Percentiles rank a stretch among this genome's conserved stretches.
Evolutionary conservation across 1,140 invertebrate genomes (phyloP).

Genomic region (Mizuhopecten yessoensis): DNA sequence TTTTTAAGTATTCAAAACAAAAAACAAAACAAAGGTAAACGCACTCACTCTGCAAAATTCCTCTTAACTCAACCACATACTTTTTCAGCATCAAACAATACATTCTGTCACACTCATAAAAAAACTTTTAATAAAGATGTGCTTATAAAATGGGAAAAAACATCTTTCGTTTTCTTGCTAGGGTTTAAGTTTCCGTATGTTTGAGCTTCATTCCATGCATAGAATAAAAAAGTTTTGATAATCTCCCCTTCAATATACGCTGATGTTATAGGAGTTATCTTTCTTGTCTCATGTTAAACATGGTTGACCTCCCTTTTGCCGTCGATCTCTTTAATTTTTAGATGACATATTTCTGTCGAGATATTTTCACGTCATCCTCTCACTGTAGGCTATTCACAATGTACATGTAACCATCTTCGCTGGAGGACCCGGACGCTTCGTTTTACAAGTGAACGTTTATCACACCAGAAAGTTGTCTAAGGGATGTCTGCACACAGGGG

Average conservation of each 20-base stretch:
- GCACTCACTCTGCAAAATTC: neutral
- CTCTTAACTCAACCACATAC: neutral
- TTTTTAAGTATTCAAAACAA: neutral
- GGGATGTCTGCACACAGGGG: conserved; percentile 20
- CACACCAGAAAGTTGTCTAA: neutral
- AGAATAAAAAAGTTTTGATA: neutral
- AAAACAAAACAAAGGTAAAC: neutral
- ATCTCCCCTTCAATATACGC: neutral
- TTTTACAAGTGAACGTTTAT: neutral
- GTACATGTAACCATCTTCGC: no score
- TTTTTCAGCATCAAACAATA: neutral
- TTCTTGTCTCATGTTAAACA: no score
- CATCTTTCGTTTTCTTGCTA: neutral
- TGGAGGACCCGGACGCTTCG: no score
- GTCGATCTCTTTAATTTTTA: no score
- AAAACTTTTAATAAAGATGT: neutral
- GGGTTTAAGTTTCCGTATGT: neutral
- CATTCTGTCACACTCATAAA: neutral
- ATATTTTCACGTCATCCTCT: no score
- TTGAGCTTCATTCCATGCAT: neutral
- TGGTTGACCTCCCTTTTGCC: no score
- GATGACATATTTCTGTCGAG: no score
- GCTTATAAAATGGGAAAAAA: neutral
- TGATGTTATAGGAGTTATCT: neutral
- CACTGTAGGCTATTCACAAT: no score